Conservation (phyloP, 2,113 vertebrate genomes). For the Otocyon megalotis region DNA sequence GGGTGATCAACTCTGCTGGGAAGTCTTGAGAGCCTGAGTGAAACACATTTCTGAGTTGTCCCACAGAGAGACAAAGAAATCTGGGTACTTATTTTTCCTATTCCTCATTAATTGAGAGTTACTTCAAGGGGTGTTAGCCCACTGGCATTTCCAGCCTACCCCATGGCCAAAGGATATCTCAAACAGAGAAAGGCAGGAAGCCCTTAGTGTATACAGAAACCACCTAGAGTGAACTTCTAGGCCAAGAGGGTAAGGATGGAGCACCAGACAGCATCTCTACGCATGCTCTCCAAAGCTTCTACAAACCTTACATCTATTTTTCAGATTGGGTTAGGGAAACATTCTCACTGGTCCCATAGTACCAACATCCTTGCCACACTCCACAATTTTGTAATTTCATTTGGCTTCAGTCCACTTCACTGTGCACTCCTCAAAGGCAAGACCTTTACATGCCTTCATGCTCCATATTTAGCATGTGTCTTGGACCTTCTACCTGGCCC, state of each 20-base stretch:
- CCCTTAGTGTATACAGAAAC: neutral
- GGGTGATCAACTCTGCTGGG: neutral
- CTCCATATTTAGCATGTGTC: neutral
- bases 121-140: neutral
- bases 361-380: neutral
- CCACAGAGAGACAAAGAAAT: neutral
- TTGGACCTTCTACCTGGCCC: neutral
- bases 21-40: neutral
- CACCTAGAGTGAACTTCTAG: neutral
- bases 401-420: neutral
- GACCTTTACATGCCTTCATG: neutral
- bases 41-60: constrained; percentile 34
- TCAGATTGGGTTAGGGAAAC: neutral
- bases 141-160: neutral
- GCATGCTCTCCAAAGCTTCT: neutral
- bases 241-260: neutral
- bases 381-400: neutral
- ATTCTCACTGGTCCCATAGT: neutral
- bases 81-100: neutral
- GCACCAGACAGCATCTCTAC: neutral
- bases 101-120: neutral
- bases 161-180: neutral
- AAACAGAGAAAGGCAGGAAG: neutral
- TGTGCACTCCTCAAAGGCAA: constrained; percentile 20
- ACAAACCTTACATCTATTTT: neutral